Base-by-base conservation (phyloP, 2,797 vertebrate species). In the Cheirogaleus major region DNA sequence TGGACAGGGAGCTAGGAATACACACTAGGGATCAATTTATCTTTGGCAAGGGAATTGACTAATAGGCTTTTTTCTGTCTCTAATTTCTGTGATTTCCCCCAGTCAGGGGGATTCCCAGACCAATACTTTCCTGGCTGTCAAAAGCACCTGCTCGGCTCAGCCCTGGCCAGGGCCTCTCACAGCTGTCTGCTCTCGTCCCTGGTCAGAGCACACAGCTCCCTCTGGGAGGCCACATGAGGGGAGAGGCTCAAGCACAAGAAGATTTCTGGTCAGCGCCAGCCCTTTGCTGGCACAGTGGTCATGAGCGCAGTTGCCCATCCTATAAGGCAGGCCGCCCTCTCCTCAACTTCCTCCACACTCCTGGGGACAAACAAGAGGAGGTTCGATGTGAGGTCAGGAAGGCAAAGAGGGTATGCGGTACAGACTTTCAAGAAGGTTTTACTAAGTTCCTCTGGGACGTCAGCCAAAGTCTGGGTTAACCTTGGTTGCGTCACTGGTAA, bases 91-190 rank as follows among this genome's bases (percentile, higher is more conserved):
- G 86, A 97, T 92, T 93, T 90, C 78, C 96, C 92, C 86, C 89
- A 50, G 12, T 95, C 23, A 17, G 59, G 69, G 79, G 87, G 20
- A 67, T 72, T 84, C 96, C 92, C 94, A 95, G 95, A 76, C 94
- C 87, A 83, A 83, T 97, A 78, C 78, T 93, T 92, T 93, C 84
- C 92, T 70, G n/a, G 97, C 95, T 96, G 96, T 98, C 95, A 97
- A 43, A 91, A 94, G 70, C 96, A 97, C 81, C 90, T 97, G 95
- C 88, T 95, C 7, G 4, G 88, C 45, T 80, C 11, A 2, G 76
- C 43, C 5, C 1, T 0, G 22, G 59, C 27, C 25, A 1, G 59
- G 48, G 35, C n/a, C 30, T 59, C 22, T 13, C 11, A 38, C 96
- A 96, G 93, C 94, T 96, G 82, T 95, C 78, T 35, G 59, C 18